These are phyloP conservation scores for Cladopsammia gracilis DNA, from an alignment of 64 coral and sea anemone genomes.

Conservation along the genomic window DNA sequence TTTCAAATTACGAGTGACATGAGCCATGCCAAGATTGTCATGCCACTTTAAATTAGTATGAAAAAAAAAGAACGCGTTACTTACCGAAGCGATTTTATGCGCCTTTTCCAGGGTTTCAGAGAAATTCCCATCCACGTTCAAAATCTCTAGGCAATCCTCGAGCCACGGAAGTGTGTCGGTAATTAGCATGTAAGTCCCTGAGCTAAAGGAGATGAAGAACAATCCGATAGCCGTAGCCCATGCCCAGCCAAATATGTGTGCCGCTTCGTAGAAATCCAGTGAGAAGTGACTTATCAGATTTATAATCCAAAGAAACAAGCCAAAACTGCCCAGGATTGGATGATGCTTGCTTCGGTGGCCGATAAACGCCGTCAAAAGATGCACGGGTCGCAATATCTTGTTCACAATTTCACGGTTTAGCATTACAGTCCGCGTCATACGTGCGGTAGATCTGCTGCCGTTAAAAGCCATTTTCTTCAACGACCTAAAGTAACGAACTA, in stretches of 20 bases:
- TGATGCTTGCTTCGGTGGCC: slow-evolving; percentile 73
- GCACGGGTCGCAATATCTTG: slow-evolving; percentile 38
- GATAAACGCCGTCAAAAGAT: slow-evolving; percentile 77
- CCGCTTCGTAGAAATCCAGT: slow-evolving; percentile 95
- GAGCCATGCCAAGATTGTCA: no score
- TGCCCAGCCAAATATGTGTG: slow-evolving; percentile 86
- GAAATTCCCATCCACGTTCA: slow-evolving; percentile 91
- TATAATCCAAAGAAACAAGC: slow-evolving; percentile 66
- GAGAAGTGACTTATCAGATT: slow-evolving; percentile 87
- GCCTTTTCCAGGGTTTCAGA: slow-evolving; percentile 87
- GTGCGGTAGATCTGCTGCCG: background rate
- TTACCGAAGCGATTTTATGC: slow-evolving; percentile 64
- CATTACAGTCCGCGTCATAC: background rate
- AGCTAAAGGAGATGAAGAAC: slow-evolving; percentile 84
- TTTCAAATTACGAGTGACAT: background rate
- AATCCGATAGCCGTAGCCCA: slow-evolving; percentile 95
- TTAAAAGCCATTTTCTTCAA: slow-evolving; percentile 32
- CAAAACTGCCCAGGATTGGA: slow-evolving; percentile 41
- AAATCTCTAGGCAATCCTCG: slow-evolving; percentile 84
- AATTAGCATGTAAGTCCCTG: slow-evolving; percentile 74
- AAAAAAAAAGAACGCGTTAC: background rate
- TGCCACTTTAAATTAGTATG: no score
- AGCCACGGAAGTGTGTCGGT: slow-evolving; percentile 87
- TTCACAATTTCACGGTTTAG: slow-evolving; percentile 34
- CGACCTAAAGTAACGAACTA: slow-evolving; percentile 48